A percentile compares a stretch with the other conserved stretches of the same genome.
phyloP scores from a whole-genome alignment of 2,797 vertebrate genomes.

The Coendou prehensilis region DNA sequence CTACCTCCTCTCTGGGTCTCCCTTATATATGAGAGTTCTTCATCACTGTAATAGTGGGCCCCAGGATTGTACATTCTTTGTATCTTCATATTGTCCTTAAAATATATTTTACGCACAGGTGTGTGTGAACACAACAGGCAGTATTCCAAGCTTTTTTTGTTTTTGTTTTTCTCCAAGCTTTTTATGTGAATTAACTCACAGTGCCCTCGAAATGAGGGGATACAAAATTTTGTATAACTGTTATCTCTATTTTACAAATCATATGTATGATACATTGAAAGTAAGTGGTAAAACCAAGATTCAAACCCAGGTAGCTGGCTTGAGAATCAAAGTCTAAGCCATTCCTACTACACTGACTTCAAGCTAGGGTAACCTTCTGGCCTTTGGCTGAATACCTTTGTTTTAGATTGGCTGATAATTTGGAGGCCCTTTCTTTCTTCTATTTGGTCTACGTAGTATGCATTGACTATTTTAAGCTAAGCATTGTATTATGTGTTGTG shows the following conservation, averaged over 20 bases:
- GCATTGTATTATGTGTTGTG: background rate
- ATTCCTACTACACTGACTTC: background rate
- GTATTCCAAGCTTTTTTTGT: constrained; percentile 44
- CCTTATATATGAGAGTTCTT: background rate
- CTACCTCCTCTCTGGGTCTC: background rate
- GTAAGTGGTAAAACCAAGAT: background rate
- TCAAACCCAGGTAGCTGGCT: constrained; percentile 9
- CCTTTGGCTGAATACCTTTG: constrained; percentile 22
- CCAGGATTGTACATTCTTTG: background rate
- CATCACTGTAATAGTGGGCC: constrained; percentile 21
- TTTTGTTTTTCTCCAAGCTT: background rate
- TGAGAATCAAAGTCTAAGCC: constrained; percentile 52
- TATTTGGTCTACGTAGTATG: background rate
- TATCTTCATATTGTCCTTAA: constrained; percentile 46
- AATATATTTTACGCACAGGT: background rate
- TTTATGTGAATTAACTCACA: constrained; percentile 40
- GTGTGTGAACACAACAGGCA: background rate
- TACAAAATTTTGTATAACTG: background rate
- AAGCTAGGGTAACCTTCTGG: background rate
- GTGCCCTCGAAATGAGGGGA: background rate
- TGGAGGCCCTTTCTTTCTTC: constrained; percentile 42
- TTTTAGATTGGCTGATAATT: constrained; percentile 11
- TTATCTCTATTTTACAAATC: constrained; percentile 54
- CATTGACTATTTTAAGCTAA: constrained; percentile 53
- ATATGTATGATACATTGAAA: constrained; percentile 5